phyloP scores from a whole-genome alignment of 2,797 vertebrate species.

The Chlorospingus flavigularis region DNA sequence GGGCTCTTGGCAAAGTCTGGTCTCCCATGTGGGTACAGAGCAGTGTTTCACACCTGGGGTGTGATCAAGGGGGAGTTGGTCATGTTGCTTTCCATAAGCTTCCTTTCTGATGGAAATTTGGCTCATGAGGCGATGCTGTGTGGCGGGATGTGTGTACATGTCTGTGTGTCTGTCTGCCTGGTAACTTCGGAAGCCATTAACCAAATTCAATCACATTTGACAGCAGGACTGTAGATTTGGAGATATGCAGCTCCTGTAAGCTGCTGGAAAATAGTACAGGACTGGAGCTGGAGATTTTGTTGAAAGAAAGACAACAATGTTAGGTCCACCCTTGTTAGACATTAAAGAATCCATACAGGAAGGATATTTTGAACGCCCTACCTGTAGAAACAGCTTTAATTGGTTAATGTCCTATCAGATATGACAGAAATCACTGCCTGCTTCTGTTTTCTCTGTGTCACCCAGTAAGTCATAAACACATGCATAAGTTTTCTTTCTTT shows the following conservation, averaged over 20 bases:
- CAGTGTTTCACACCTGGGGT: background rate
- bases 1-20: background rate
- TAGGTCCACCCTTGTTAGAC: background rate
- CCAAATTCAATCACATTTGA: constrained; percentile 8
- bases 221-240: background rate
- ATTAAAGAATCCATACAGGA: background rate
- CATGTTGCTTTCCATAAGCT: background rate
- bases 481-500: background rate
- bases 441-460: background rate
- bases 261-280: background rate
- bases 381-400: background rate
- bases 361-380: background rate
- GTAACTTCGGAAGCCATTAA: constrained; percentile 2
- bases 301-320: background rate
- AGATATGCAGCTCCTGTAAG: background rate
- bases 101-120: background rate
- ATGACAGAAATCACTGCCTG: background rate
- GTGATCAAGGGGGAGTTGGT: background rate
- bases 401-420: background rate
- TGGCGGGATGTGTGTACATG: background rate
- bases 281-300: background rate
- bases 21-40: background rate
- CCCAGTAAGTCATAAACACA: background rate
- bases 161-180: background rate
- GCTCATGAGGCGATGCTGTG: background rate